A percentile compares a stretch with the other conserved stretches of the same genome.
Conservation (phyloP, 2,888 invertebrate species). For the Leptinotarsa juncta region DNA sequence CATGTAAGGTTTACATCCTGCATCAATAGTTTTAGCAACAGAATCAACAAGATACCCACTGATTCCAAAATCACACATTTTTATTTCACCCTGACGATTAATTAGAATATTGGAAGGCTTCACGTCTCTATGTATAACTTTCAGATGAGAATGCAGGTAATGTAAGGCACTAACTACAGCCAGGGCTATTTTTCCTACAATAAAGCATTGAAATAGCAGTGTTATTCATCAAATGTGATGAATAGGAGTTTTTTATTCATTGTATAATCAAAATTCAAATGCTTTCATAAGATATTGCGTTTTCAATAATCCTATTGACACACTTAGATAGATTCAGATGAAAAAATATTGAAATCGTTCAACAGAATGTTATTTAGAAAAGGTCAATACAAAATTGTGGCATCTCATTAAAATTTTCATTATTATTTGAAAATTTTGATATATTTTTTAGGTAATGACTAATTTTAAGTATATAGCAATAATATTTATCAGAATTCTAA, state of each 20-base stretch:
- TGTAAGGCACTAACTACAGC: conserved; percentile 94
- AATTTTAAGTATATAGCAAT: no score
- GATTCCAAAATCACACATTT: conserved; percentile 99
- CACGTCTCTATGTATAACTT: conserved; percentile 95
- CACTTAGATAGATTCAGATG: no score
- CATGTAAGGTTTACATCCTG: conserved; percentile 99
- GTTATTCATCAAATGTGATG: background rate
- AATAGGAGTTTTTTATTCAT: background rate
- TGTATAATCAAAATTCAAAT: background rate
- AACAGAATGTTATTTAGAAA: no score
- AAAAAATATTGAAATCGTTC: no score
- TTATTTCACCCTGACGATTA: conserved; percentile 92
- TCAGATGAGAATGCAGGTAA: conserved; percentile 89
- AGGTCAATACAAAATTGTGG: no score
- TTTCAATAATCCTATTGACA: no score
- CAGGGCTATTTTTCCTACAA: conserved; percentile 71
- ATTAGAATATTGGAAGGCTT: conserved; percentile 98
- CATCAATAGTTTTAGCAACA: conserved; percentile 96
- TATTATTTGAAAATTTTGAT: no score
- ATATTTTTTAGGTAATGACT: no score
- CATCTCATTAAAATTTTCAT: no score
- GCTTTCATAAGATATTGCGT: no score
- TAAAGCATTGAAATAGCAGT: conserved; percentile 14
- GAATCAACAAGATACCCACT: conserved; percentile 98
- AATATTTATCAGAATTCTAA: no score